A percentile compares a stretch with the other conserved stretches of the same genome.
These are phyloP conservation scores for Sinosuthora webbiana DNA, from an alignment of 2,113 vertebrate genomes.

Conservation along the genomic window DNA sequence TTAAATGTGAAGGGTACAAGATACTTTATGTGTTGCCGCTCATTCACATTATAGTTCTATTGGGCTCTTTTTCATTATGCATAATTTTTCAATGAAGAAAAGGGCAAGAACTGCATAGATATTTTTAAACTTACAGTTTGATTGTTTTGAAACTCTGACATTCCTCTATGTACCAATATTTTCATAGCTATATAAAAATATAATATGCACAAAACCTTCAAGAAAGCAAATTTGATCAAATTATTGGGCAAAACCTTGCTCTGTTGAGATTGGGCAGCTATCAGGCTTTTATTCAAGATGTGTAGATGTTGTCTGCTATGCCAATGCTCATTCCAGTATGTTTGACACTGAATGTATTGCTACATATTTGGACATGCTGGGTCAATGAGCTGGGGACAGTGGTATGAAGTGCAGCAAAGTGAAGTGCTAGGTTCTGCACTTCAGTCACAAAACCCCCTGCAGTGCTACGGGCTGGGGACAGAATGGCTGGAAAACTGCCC, in stretches of 20 bases:
- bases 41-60: not conserved
- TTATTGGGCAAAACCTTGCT: not conserved
- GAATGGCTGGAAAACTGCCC: not conserved
- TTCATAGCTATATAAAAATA: not conserved
- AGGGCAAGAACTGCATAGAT: not conserved
- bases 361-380: not conserved
- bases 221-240: not conserved
- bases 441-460: not conserved
- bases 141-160: not conserved
- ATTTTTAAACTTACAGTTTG: not conserved
- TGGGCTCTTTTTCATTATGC: not conserved
- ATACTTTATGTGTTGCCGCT: not conserved
- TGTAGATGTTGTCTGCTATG: not conserved
- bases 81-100: not conserved
- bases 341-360: not conserved
- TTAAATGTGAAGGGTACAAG: not conserved
- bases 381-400: rapidly evolving
- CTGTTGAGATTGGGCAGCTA: not conserved
- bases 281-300: not conserved
- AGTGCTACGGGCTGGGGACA: not conserved
- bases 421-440: not conserved
- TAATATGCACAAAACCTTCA: not conserved
- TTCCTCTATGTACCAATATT: not conserved
- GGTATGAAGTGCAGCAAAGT: not conserved
- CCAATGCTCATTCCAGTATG: not conserved